Conservation (phyloP, 2,113 vertebrate genomes). For the Scalopus aquaticus region DNA sequence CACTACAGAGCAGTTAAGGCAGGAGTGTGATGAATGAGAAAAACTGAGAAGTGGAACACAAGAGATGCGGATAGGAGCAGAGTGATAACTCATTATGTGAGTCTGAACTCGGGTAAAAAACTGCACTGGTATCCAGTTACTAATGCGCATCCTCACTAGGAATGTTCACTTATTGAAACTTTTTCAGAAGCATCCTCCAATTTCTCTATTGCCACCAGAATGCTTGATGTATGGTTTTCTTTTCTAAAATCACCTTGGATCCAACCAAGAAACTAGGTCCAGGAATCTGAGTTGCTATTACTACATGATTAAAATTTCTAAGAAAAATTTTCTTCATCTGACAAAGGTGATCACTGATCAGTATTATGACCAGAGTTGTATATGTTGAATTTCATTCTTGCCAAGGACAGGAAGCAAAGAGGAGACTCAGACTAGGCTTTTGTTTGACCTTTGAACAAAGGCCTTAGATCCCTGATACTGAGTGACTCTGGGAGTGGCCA, state of each 20-base stretch:
- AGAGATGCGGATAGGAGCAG: not conserved
- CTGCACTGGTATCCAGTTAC: slow-evolving; percentile 51
- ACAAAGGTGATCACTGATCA: slow-evolving; percentile 44
- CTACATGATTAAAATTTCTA: slow-evolving; percentile 38
- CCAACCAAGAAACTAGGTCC: not conserved
- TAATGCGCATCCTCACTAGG: slow-evolving; percentile 34
- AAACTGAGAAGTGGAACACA: slow-evolving; percentile 58
- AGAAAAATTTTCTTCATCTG: slow-evolving; percentile 21
- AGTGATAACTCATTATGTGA: slow-evolving; percentile 55
- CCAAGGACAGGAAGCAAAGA: slow-evolving; percentile 20
- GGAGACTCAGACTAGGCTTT: slow-evolving; percentile 29
- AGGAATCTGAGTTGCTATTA: slow-evolving; percentile 30
- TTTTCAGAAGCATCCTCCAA: not conserved
- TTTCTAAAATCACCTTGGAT: slow-evolving; percentile 45
- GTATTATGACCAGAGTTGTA: slow-evolving; percentile 21
- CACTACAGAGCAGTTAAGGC: slow-evolving; percentile 84
- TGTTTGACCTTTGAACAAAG: slow-evolving; percentile 48
- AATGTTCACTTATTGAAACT: slow-evolving; percentile 19
- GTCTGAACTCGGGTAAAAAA: slow-evolving; percentile 48
- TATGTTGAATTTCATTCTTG: slow-evolving; percentile 5
- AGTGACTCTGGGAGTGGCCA: not conserved
- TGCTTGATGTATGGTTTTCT: slow-evolving; percentile 13
- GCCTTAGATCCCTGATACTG: slow-evolving; percentile 50
- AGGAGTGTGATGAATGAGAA: slow-evolving; percentile 74
- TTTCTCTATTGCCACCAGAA: slow-evolving; percentile 34